Conservation (phyloP, 2,888 invertebrate species). For the Caenorhabditis japonica region DNA sequence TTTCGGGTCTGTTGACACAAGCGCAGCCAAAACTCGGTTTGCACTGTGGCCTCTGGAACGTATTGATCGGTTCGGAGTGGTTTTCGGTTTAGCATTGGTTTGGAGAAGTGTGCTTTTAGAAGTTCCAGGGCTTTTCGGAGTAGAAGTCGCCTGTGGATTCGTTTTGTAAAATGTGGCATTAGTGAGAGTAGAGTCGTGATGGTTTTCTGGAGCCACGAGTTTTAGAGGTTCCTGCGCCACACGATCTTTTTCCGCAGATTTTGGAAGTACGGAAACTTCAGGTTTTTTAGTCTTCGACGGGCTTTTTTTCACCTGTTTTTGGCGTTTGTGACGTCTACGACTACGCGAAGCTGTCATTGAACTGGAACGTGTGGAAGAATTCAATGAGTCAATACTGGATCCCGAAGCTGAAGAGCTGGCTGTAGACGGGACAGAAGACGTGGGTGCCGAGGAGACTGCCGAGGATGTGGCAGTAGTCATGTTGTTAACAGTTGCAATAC, state of each 20-base stretch:
- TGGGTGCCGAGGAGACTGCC: neutral
- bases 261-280: constrained; percentile 6
- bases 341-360: neutral
- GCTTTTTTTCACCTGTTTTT: constrained; percentile 5
- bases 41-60: constrained; percentile 7
- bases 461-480: no score
- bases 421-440: neutral
- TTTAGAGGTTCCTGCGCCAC: constrained; percentile 19
- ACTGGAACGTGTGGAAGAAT: neutral
- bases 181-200: neutral
- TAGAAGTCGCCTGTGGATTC: constrained; percentile 35
- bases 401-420: neutral
- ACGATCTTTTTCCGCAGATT: constrained; percentile 1
- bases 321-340: constrained; percentile 8
- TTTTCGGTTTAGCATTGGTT: neutral
- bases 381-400: no score
- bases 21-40: no score
- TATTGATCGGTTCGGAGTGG: neutral
- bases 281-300: neutral
- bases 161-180: constrained; percentile 17
- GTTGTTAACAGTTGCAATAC: neutral
- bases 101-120: constrained; percentile 8
- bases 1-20: neutral
- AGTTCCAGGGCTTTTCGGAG: constrained; percentile 27
- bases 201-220: neutral